phyloP scores from a whole-genome alignment of 1,140 invertebrate species.

The Meloidogyne chitwoodi region DNA sequence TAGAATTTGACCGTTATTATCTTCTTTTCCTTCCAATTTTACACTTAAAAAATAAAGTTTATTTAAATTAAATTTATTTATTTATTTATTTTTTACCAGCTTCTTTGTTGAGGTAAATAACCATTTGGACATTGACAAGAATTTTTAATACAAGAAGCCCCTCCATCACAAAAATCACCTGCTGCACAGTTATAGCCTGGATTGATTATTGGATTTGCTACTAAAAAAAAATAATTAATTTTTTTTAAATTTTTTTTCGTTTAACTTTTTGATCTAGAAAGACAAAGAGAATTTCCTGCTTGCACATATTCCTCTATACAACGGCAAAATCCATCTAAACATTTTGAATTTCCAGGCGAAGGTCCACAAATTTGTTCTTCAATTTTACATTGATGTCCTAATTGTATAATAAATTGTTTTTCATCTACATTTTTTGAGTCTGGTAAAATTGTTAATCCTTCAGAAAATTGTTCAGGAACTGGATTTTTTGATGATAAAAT shows the following conservation, averaged over 20 bases:
- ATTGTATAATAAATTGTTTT: neutral
- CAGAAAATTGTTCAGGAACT: neutral
- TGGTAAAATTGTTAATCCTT: neutral
- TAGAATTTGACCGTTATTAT: neutral
- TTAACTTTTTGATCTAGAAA: conserved; percentile 36
- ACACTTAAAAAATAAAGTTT: neutral
- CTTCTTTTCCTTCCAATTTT: neutral
- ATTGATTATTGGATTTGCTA: conserved; percentile 37
- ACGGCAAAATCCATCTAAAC: conserved; percentile 29
- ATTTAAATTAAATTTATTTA: neutral
- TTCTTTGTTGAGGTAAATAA: conserved; percentile 29
- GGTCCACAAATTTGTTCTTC: conserved; percentile 8
- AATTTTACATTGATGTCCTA: conserved; percentile 23
- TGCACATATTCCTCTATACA: conserved; percentile 37
- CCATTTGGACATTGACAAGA: conserved; percentile 37
- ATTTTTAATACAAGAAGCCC: conserved; percentile 30
- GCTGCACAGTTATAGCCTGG: conserved; percentile 25
- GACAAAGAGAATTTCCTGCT: conserved; percentile 31
- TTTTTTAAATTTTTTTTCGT: neutral
- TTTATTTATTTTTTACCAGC: neutral
- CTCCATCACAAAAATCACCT: conserved; percentile 45
- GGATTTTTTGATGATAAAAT: neutral
- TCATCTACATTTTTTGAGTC: neutral
- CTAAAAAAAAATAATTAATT: conserved; percentile 20
- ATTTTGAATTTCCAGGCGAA: conserved; percentile 26